Percentiles rank a stretch among this genome's conserved stretches.
phyloP scores from a whole-genome alignment of 2,113 vertebrate genomes.

The Sinocyclocheilus anophthalmus region DNA sequence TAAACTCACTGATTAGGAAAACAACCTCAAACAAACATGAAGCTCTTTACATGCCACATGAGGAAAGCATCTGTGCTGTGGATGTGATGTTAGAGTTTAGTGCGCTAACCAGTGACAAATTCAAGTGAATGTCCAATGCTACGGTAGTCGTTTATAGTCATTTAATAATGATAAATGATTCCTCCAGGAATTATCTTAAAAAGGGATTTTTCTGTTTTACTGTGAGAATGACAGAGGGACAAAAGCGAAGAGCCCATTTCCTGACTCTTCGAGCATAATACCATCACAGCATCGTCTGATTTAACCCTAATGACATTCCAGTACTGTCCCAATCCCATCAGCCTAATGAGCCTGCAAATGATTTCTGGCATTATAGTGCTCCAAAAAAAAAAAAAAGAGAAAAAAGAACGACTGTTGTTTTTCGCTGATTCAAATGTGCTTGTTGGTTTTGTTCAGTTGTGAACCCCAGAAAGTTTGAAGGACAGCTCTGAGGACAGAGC shows the following conservation, averaged over 20 bases:
- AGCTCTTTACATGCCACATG: not conserved
- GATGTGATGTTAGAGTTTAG: constrained; percentile 10
- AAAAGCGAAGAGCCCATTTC: not conserved
- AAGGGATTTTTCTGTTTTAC: not conserved
- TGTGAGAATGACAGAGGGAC: constrained; percentile 2
- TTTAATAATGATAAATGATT: constrained; percentile 4
- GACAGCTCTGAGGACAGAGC: not conserved
- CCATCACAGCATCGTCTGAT: not conserved
- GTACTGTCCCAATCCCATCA: constrained; percentile 19
- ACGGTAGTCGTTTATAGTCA: not conserved
- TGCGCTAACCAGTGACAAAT: not conserved
- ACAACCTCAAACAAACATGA: not conserved
- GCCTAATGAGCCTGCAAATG: constrained; percentile 38
- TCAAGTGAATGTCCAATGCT: not conserved
- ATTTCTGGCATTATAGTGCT: constrained; percentile 10
- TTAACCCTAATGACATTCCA: constrained; percentile 13
- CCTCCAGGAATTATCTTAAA: not conserved
- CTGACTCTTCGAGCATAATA: not conserved
- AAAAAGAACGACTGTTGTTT: no score
- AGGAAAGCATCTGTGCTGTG: not conserved
- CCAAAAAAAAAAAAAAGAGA: no score
- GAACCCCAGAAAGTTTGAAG: not conserved
- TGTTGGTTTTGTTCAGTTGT: constrained; percentile 11
- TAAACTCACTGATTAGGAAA: not conserved
- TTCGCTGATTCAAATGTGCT: constrained; percentile 10